These are phyloP conservation scores for Drosophila setosimentum DNA, from an alignment of 2,888 invertebrate genomes.

Conservation along the genomic window DNA sequence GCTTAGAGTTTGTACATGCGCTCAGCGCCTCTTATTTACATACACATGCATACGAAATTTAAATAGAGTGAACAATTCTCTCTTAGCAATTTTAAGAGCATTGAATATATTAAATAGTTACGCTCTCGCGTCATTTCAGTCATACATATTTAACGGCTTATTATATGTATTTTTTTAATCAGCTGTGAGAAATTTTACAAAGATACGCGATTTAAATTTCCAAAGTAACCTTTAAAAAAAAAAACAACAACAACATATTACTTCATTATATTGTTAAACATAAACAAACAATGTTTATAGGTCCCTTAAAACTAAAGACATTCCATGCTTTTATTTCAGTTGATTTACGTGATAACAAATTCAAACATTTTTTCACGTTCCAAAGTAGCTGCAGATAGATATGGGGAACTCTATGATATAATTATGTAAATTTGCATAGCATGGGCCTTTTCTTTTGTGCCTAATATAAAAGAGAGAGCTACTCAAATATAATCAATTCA, in stretches of 20 bases:
- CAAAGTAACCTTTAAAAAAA: conserved; percentile 9
- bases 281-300: conserved; percentile 47
- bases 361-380: conserved; percentile 48
- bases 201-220: background rate
- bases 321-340: conserved; percentile 30
- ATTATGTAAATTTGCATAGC: conserved; percentile 62
- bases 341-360: conserved; percentile 55
- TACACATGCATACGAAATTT: conserved; percentile 24
- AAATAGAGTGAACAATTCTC: conserved; percentile 12
- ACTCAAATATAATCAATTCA: conserved; percentile 28
- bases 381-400: conserved; percentile 20
- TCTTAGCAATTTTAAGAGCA: conserved; percentile 3
- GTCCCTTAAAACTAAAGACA: conserved; percentile 41
- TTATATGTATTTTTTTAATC: background rate
- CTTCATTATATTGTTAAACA: conserved; percentile 27
- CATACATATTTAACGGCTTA: background rate
- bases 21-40: conserved; percentile 22
- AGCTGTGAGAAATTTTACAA: conserved; percentile 5
- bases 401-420: conserved; percentile 58
- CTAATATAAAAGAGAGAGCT: conserved; percentile 64
- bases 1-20: conserved; percentile 22
- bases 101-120: background rate
- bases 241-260: conserved; percentile 10
- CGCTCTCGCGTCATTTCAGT: background rate
- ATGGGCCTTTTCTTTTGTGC: conserved; percentile 20